Evolutionary conservation across 2,113 vertebrate species (phyloP).

Genomic region (Pachyramphus minor): DNA sequence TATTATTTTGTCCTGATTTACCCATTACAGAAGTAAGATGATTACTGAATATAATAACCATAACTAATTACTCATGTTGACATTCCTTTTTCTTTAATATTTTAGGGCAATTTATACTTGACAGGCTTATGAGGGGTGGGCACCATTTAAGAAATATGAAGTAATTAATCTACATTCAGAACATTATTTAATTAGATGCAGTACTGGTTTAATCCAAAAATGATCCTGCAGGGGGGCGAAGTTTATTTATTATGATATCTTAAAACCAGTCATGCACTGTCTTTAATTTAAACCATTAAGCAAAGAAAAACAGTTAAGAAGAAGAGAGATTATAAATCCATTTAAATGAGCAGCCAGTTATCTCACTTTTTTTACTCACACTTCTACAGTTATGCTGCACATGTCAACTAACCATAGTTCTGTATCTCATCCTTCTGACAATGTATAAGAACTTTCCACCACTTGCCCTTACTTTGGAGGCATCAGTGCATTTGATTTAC

Average conservation of each 20-base stretch:
- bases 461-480: neutral
- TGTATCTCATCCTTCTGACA: neutral
- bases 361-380: neutral
- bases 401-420: neutral
- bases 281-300: neutral
- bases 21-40: neutral
- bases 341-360: neutral
- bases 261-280: neutral
- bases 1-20: neutral
- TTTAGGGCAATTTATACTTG: neutral
- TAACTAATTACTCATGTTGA: neutral
- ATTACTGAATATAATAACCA: neutral
- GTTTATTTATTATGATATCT: neutral
- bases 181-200: neutral
- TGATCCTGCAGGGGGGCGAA: neutral
- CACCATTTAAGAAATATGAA: neutral
- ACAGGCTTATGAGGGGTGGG: neutral
- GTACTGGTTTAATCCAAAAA: neutral
- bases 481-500: neutral
- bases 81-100: neutral
- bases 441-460: too few species aligned
- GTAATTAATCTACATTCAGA: neutral
- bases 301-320: neutral
- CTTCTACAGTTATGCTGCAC: neutral
- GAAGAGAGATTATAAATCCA: neutral